phyloP scores from a whole-genome alignment of 2,797 vertebrate species.

The Peromyscus attwateri region DNA sequence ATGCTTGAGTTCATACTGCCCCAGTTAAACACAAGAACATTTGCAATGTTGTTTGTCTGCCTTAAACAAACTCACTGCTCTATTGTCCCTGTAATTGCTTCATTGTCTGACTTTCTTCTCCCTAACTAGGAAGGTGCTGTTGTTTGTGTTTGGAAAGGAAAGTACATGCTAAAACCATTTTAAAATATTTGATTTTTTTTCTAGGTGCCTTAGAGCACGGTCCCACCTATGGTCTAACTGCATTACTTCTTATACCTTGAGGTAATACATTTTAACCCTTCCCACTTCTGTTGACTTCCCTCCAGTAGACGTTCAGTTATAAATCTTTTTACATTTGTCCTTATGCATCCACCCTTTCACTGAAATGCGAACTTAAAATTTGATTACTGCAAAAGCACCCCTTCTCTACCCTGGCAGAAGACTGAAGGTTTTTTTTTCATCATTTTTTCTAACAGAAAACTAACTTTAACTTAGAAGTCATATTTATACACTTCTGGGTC shows the following conservation, averaged over 20 bases:
- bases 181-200: constrained; percentile 35
- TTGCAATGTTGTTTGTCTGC: not conserved
- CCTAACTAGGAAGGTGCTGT: not conserved
- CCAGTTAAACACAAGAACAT: constrained; percentile 48
- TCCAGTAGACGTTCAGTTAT: not conserved
- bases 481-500: not conserved
- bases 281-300: not conserved
- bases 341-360: not conserved
- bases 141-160: constrained; percentile 44
- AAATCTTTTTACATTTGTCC: not conserved
- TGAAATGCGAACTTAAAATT: not conserved
- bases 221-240: not conserved
- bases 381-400: not conserved
- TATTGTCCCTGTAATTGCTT: constrained; percentile 62
- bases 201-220: not conserved
- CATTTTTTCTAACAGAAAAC: constrained; percentile 20
- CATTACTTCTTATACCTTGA: constrained; percentile 16
- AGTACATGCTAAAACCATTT: not conserved
- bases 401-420: not conserved
- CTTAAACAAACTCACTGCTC: constrained; percentile 28
- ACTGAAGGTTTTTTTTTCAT: not conserved
- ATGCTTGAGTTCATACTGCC: not conserved
- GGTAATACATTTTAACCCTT: not conserved
- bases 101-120: constrained; percentile 18
- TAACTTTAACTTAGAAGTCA: not conserved